A percentile compares a stretch with the other conserved stretches of the same genome.
These are phyloP conservation scores for Myotis lucifugus DNA, from an alignment of 2,113 vertebrate genomes.

Conservation along the genomic window DNA sequence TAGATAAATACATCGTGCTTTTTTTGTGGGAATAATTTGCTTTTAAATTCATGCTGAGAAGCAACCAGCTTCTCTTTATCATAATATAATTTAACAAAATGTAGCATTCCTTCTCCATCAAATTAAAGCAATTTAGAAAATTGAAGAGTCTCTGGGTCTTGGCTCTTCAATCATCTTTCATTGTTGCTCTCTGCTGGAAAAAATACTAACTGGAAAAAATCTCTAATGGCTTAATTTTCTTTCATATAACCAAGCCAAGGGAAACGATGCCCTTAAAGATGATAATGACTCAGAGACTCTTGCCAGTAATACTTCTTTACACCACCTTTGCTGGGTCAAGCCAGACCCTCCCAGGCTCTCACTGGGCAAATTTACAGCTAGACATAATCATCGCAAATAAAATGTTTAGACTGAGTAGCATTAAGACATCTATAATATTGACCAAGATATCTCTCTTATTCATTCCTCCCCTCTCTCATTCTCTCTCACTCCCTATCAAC, in stretches of 20 bases:
- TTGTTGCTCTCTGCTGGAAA: constrained; percentile 74
- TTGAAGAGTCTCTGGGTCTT: constrained; percentile 80
- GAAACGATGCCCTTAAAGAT: background rate
- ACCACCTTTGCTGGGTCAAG: background rate
- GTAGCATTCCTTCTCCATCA: constrained; percentile 84
- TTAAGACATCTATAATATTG: accelerated
- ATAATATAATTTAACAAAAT: constrained; percentile 87
- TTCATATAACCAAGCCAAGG: constrained; percentile 34
- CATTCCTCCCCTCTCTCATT: background rate
- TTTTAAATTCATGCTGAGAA: constrained; percentile 86
- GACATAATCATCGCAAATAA: background rate
- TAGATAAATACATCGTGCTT: constrained; percentile 84
- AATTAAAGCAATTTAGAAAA: constrained; percentile 86
- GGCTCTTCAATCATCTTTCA: constrained; percentile 83
- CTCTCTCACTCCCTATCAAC: background rate
- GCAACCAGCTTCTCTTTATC: constrained; percentile 83
- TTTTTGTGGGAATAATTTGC: constrained; percentile 85
- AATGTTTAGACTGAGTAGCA: background rate
- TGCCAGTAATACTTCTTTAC: background rate
- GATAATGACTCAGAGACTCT: constrained; percentile 27
- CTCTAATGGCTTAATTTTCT: constrained; percentile 47
- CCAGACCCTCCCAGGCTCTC: background rate
- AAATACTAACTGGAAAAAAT: constrained; percentile 65
- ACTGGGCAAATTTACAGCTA: background rate
- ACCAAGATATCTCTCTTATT: background rate